Evolutionary conservation across 2,888 invertebrate species (phyloP).

Genomic region (Caenorhabditis sp.): DNA sequence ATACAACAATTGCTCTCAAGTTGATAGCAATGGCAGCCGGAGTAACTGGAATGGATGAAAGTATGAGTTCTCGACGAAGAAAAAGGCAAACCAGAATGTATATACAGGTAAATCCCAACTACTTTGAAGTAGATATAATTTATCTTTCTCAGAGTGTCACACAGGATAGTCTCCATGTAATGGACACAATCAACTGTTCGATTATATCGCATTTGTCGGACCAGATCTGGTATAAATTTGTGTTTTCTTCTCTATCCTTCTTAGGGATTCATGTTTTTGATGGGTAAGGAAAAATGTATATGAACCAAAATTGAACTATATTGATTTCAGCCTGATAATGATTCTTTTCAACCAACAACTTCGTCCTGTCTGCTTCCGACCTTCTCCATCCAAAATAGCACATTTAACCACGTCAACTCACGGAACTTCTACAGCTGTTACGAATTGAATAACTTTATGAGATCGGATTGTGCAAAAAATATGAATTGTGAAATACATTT

Average conservation of each 20-base stretch:
- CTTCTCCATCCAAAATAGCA: not conserved
- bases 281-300: too few species aligned
- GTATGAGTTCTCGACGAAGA: not conserved
- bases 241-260: conserved; percentile 6
- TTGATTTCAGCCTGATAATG: not conserved
- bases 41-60: not conserved
- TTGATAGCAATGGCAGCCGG: not conserved
- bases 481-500: not conserved
- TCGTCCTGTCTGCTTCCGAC: not conserved
- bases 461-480: not conserved
- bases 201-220: not conserved
- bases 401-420: not conserved
- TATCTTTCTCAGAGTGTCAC: conserved; percentile 13
- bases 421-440: not conserved
- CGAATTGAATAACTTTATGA: too few species aligned
- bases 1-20: not conserved
- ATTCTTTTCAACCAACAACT: conserved; percentile 8
- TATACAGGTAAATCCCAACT: conserved; percentile 11
- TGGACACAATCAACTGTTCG: conserved; percentile 12
- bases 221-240: conserved; percentile 1
- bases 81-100: conserved; percentile 1
- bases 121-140: too few species aligned
- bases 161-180: conserved; percentile 8
- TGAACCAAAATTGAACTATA: too few species aligned
- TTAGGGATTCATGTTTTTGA: conserved; percentile 12